phyloP scores from a whole-genome alignment of 2,797 vertebrate species.

The Anguilla marmorata region DNA sequence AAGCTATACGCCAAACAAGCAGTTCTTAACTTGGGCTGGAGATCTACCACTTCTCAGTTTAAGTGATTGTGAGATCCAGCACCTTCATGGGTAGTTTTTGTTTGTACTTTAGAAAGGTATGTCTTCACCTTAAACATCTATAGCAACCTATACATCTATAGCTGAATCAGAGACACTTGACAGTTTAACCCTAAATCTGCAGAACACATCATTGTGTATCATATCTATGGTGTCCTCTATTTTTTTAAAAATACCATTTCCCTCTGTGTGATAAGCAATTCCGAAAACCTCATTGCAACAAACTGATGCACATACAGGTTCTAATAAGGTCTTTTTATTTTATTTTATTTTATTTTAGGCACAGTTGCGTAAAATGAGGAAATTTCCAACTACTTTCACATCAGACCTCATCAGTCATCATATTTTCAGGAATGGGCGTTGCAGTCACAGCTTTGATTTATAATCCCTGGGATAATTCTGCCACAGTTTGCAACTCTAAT shows the following conservation, averaged over 20 bases:
- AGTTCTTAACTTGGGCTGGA: too few relatives aligned
- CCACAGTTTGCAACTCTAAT: constrained; percentile 11
- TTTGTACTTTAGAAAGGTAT: too few relatives aligned
- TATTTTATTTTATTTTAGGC: not conserved
- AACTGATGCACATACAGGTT: constrained; percentile 14
- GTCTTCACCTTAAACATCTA: too few relatives aligned
- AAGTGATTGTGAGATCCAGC: too few relatives aligned
- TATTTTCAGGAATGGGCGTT: not conserved
- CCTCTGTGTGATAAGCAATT: not conserved
- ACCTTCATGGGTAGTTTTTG: too few relatives aligned
- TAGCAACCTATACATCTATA: too few relatives aligned
- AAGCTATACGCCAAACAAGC: too few relatives aligned
- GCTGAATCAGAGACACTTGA: too few relatives aligned
- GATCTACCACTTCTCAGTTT: too few relatives aligned
- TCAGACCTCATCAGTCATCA: not conserved
- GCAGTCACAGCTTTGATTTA: not conserved
- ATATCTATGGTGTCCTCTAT: not conserved
- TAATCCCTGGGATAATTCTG: constrained; percentile 11
- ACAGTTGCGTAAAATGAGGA: not conserved
- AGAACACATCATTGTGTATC: too few relatives aligned
- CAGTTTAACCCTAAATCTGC: too few relatives aligned
- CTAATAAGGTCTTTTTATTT: not conserved
- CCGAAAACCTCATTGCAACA: constrained; percentile 20
- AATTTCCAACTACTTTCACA: not conserved
- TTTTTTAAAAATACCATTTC: not conserved